Percentiles rank a stretch among this genome's conserved stretches.
Evolutionary conservation across 1,140 invertebrate species (phyloP).

Genomic region (Brachionus sp.): DNA sequence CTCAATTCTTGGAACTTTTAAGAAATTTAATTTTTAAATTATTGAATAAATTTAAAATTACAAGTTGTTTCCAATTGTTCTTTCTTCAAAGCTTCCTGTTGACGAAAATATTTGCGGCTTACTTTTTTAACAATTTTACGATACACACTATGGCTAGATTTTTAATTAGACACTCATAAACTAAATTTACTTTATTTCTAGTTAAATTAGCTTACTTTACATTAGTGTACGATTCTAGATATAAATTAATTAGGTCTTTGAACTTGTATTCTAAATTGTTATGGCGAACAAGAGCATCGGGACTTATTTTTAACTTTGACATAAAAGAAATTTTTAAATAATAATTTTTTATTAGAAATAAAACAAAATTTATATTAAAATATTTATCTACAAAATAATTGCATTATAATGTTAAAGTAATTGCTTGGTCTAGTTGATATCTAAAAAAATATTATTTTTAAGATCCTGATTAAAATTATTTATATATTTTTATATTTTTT

Average conservation of each 20-base stretch:
- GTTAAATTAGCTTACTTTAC: background rate
- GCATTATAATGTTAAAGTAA: background rate
- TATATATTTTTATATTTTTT: too few species aligned
- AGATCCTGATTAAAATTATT: too few species aligned
- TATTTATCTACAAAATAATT: background rate
- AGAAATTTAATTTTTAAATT: background rate
- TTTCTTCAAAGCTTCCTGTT: background rate
- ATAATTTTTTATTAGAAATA: background rate
- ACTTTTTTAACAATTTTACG: background rate
- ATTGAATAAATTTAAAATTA: background rate
- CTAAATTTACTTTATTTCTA: background rate
- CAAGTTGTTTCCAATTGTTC: background rate
- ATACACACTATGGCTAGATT: conserved; percentile 23
- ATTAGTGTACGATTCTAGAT: background rate
- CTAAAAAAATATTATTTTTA: background rate
- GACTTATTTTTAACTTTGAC: background rate
- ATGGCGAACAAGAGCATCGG: background rate
- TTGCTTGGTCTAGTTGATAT: background rate
- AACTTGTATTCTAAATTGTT: background rate
- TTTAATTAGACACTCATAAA: background rate
- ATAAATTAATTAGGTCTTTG: background rate
- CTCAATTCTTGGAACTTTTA: conserved; percentile 9
- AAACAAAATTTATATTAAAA: background rate
- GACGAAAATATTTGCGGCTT: background rate
- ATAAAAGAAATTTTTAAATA: background rate